A percentile compares a stretch with the other conserved stretches of the same genome.
Evolutionary conservation across 2,113 vertebrate species (phyloP).

Genomic region (Tetrao urogallus): DNA sequence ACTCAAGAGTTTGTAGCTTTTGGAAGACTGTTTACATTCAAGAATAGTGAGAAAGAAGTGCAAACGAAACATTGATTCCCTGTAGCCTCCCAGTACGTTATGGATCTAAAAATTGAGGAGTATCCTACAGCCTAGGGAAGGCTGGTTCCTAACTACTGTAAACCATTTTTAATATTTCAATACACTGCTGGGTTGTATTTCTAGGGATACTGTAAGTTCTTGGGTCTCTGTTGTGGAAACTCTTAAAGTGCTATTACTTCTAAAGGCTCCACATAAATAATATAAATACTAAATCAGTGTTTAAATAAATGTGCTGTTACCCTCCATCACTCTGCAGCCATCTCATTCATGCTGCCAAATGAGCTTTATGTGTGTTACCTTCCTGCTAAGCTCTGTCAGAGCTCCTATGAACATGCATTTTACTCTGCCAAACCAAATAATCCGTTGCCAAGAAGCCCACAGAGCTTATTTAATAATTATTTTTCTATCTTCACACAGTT

Average conservation of each 20-base stretch:
- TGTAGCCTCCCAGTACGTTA: background rate
- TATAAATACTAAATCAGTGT: background rate
- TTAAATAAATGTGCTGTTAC: background rate
- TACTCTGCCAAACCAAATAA: conserved; percentile 12
- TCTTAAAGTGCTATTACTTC: conserved; percentile 8
- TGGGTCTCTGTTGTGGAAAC: background rate
- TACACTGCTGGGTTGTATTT: background rate
- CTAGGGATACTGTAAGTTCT: background rate
- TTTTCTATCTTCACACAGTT: conserved; percentile 44
- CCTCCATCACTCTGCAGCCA: background rate
- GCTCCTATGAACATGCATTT: conserved; percentile 37
- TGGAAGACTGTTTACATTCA: background rate
- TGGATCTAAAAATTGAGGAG: background rate
- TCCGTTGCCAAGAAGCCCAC: conserved; percentile 59
- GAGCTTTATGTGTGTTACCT: background rate
- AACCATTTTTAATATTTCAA: background rate
- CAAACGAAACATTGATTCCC: background rate
- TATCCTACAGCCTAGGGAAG: background rate
- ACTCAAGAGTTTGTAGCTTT: background rate
- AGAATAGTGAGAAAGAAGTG: background rate
- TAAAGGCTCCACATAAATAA: background rate
- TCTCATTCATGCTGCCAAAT: background rate
- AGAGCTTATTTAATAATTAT: conserved; percentile 21
- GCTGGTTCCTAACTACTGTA: background rate
- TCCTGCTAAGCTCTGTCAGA: conserved; percentile 21